phyloP scores from a whole-genome alignment of 2,888 invertebrate genomes.

The Halocaridina rubra region DNA sequence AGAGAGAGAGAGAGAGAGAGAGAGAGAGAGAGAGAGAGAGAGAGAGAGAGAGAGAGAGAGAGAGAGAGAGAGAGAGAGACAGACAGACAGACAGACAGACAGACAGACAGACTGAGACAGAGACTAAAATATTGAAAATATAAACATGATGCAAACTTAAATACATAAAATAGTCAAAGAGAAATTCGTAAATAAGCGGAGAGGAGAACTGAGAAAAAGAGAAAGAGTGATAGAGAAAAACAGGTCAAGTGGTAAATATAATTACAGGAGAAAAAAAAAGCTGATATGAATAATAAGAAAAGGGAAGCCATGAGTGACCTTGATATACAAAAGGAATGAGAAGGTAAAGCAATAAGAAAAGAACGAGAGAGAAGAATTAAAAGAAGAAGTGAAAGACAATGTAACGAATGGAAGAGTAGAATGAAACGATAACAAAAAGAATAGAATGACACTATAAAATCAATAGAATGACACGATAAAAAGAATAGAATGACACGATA shows the following conservation, averaged over 20 bases:
- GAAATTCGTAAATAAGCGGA: neutral
- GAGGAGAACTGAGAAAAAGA: neutral
- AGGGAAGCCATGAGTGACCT: too few species aligned
- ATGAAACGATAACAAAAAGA: neutral
- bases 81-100: neutral
- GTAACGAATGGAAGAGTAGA: neutral
- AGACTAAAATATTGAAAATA: neutral
- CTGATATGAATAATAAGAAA: neutral
- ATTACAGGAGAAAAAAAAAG: neutral
- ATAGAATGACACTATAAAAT: neutral
- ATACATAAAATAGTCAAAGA: neutral
- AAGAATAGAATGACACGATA: neutral
- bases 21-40: constrained; percentile 24
- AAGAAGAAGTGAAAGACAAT: neutral
- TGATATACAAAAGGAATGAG: too few species aligned
- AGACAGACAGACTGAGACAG: neutral
- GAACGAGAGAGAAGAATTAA: neutral
- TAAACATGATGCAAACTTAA: neutral
- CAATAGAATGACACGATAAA: neutral
- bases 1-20: constrained; percentile 12
- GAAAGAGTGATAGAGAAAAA: neutral
- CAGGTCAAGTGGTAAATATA: neutral
- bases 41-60: constrained; percentile 10
- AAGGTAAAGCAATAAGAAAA: neutral
- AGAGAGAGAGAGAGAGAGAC: constrained; percentile 31